Evolutionary conservation across 2,113 vertebrate species (phyloP), one percentile per base, ranked within the genome.

Genomic region (Lipotes vexillifer): DNA sequence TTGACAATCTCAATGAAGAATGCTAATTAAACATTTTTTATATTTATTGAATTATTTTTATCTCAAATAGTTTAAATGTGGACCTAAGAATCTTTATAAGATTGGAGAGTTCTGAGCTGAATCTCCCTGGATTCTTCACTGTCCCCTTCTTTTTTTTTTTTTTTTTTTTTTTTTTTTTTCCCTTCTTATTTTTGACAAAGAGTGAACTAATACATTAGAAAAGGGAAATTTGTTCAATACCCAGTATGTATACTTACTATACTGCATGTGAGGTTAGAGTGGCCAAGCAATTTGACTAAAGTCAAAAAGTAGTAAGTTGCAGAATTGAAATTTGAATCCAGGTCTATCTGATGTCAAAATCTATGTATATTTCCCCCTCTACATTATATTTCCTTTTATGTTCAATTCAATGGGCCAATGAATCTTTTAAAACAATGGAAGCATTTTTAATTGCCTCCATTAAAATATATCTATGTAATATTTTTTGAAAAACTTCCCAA

Each of bases 301-400:
- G 72, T 57, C 71, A 81, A 7, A 23, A 41, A 15, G 31, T 23
- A 27, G 77, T 85, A 69, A 95, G 14, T 72, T 78, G 41, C 27
- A 88, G 36, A 96, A 88, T 15, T 72, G 41, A 96, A 93, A 94
- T 82, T 86, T 91, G 31, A 83, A n/a, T 93, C 81, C 31, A 57
- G 27, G 8, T 88, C 23, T 92, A 0, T 78, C 23, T 82, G 33
- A 17, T 55, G 15, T 86, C 38, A 90, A 90, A 84, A 92, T 77
- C 7, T 33, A 46, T 20, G 0, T 75, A 0, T 14, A 66, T 78
- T 65, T 55, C 17, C 4, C 21, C 8, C 6, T 18, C 17, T 84
- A 10, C 4, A 11, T 69, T 92, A 69, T 1, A 84, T 5, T 61
- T 85, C 6, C 7, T 59, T 87, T 59, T 52, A 78, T 49, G 1